Percentiles rank a stretch among this genome's conserved stretches.
These are phyloP conservation scores for Pseudomyrmex concolor DNA, from an alignment of 1,140 invertebrate genomes.

Conservation along the genomic window DNA sequence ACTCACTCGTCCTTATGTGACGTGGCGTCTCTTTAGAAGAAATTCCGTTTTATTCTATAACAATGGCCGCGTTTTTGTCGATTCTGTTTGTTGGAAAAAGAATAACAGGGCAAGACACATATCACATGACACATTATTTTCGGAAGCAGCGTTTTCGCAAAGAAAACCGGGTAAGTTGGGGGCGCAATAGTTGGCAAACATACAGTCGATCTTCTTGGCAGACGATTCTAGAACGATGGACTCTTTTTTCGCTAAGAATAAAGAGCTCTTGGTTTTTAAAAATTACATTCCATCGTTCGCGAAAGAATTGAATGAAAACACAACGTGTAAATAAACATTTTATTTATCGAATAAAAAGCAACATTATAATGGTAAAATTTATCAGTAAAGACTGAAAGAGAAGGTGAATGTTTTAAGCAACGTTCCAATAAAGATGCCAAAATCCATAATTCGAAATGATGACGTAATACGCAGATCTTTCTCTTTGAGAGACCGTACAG, in stretches of 20 bases:
- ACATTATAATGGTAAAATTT: background rate
- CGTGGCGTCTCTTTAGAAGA: background rate
- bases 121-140: conserved; percentile 54
- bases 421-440: background rate
- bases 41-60: background rate
- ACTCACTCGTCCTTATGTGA: background rate
- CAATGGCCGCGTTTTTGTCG: conserved; percentile 2
- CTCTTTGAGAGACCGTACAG: background rate
- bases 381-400: background rate
- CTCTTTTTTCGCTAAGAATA: background rate
- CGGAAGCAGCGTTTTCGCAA: background rate
- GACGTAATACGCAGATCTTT: background rate
- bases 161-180: conserved; percentile 22
- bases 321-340: background rate
- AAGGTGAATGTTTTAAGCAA: background rate
- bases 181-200: conserved; percentile 11
- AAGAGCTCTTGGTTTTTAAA: background rate
- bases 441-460: conserved; percentile 2
- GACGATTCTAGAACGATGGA: conserved; percentile 10
- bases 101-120: conserved; percentile 15
- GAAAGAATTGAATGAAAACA: background rate
- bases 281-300: background rate
- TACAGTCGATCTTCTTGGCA: conserved; percentile 34
- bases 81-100: background rate
- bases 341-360: background rate